phyloP scores from a whole-genome alignment of 1,140 invertebrate genomes.

The Orius insidiosus region DNA sequence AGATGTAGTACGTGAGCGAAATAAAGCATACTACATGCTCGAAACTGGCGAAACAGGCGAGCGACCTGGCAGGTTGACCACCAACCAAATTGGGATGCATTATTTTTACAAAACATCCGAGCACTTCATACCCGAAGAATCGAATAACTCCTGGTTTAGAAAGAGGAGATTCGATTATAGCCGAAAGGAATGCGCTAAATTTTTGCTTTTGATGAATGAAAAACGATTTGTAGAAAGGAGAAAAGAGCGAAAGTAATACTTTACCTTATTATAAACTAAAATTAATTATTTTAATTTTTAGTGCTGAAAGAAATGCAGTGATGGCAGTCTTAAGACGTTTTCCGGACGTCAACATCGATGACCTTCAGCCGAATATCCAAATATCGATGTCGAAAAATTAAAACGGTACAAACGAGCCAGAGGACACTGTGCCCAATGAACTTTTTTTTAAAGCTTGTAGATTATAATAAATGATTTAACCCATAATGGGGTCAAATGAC shows the following conservation, averaged over 20 bases:
- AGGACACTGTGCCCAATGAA: constrained; percentile 29
- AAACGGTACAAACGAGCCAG: constrained; percentile 33
- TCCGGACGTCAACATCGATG: constrained; percentile 54
- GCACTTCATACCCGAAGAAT: constrained; percentile 6
- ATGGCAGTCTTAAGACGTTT: constrained; percentile 48
- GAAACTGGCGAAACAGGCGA: constrained; percentile 81
- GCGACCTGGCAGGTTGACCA: constrained; percentile 37
- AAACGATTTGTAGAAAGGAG: constrained; percentile 8
- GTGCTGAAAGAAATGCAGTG: constrained; percentile 43
- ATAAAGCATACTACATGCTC: constrained; percentile 72
- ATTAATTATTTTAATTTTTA: constrained; percentile 26
- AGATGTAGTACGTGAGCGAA: constrained; percentile 77
- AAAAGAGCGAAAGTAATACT: constrained; percentile 3
- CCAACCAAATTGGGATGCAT: constrained; percentile 36
- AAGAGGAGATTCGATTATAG: constrained; percentile 1
- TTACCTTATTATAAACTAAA: constrained; percentile 2
- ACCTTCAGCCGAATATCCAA: constrained; percentile 52
- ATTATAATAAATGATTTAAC: too few relatives aligned
- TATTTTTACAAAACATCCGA: constrained; percentile 12
- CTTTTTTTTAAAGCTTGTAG: not conserved
- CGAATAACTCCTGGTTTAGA: constrained; percentile 3
- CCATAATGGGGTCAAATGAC: too few relatives aligned
- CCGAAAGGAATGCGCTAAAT: constrained; percentile 9
- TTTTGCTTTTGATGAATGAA: constrained; percentile 6
- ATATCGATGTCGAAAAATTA: constrained; percentile 52